phyloP scores from a whole-genome alignment of 2,888 invertebrate genomes.

The Altica lythri region DNA sequence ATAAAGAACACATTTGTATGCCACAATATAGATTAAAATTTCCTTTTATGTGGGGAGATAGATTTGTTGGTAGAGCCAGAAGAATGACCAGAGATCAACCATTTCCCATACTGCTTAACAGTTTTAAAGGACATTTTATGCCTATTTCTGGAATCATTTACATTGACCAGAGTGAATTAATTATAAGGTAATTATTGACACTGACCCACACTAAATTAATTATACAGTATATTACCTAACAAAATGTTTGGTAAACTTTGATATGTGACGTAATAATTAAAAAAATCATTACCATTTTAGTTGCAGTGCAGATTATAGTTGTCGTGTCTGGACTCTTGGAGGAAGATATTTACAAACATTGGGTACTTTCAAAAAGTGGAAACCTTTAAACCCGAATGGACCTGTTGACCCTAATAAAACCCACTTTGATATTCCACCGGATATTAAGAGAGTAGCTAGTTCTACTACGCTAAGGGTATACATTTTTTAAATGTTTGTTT shows the following conservation, averaged over 20 bases:
- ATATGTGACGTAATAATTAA: too few species aligned
- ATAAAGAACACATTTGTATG: constrained; percentile 64
- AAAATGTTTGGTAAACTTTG: too few species aligned
- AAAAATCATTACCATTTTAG: too few species aligned
- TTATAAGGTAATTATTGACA: constrained; percentile 76
- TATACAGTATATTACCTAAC: too few species aligned
- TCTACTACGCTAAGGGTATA: constrained; percentile 78
- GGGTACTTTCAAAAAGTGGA: constrained; percentile 72
- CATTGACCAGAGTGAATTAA: constrained; percentile 67
- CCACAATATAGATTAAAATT: constrained; percentile 69
- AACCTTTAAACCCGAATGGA: constrained; percentile 50
- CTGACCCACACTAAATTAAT: too few species aligned
- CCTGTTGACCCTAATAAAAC: constrained; percentile 52
- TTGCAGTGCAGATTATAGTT: constrained; percentile 62
- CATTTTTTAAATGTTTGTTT: too few species aligned
- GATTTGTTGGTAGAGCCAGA: constrained; percentile 71
- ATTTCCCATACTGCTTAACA: constrained; percentile 69
- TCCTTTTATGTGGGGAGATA: constrained; percentile 74
- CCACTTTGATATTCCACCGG: constrained; percentile 69
- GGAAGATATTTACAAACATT: constrained; percentile 73
- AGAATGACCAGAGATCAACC: constrained; percentile 65
- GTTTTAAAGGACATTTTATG: constrained; percentile 73
- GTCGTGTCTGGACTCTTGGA: constrained; percentile 74
- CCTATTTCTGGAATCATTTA: constrained; percentile 70
- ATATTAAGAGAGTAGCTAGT: constrained; percentile 74